phyloP scores from a whole-genome alignment of 2,113 vertebrate species.

The Sylvilagus bachmani region DNA sequence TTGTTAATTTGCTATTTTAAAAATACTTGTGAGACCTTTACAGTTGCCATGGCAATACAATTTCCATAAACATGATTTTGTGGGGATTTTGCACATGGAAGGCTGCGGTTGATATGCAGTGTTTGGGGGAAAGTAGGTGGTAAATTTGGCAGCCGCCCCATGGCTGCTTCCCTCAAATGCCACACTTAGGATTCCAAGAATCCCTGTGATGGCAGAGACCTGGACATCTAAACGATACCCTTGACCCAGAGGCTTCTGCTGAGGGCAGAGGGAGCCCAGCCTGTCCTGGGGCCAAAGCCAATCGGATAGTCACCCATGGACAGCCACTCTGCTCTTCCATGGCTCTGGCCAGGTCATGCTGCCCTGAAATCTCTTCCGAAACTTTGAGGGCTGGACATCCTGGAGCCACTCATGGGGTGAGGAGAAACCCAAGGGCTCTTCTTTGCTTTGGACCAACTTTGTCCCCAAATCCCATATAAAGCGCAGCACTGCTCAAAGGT shows the following conservation, averaged over 20 bases:
- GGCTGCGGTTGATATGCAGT: conserved; percentile 68
- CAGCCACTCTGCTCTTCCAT: not conserved
- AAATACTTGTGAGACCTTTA: conserved; percentile 89
- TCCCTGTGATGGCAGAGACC: not conserved
- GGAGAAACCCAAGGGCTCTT: not conserved
- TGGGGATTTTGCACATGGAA: conserved; percentile 79
- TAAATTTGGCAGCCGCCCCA: conserved; percentile 62
- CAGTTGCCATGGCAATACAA: conserved; percentile 89
- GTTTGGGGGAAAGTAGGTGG: conserved; percentile 69
- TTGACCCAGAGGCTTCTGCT: not conserved
- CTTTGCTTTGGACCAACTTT: not conserved
- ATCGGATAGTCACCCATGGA: rapidly evolving
- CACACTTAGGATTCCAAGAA: conserved; percentile 67
- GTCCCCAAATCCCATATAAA: not conserved
- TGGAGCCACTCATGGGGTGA: not conserved
- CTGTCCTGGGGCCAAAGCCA: not conserved
- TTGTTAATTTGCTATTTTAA: conserved; percentile 90
- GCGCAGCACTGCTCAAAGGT: not conserved
- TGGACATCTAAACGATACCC: not conserved
- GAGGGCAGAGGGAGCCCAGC: not conserved
- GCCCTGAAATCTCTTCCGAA: not conserved
- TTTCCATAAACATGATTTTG: conserved; percentile 89
- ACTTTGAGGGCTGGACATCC: not conserved
- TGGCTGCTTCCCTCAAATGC: conserved; percentile 57
- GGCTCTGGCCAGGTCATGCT: not conserved